A percentile compares a stretch with the other conserved stretches of the same genome.
phyloP scores from a whole-genome alignment of 2,888 invertebrate genomes.

The Drosophila greeni region DNA sequence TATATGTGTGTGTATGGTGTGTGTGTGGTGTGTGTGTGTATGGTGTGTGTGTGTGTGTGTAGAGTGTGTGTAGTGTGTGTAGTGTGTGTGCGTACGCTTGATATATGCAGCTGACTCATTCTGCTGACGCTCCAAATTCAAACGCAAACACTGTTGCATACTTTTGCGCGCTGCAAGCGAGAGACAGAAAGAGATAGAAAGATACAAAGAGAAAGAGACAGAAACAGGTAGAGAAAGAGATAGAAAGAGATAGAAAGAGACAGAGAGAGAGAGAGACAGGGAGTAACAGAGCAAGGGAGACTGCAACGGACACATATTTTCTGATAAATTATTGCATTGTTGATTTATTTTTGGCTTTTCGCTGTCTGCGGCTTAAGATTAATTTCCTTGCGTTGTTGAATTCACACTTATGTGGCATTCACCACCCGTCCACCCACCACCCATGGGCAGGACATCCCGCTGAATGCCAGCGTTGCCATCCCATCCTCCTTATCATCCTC shows the following conservation, averaged over 20 bases:
- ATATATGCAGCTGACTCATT: constrained; percentile 72
- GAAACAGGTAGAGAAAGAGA: background rate
- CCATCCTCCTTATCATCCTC: background rate
- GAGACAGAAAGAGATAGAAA: background rate
- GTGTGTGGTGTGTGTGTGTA: constrained; percentile 13
- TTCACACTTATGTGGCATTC: constrained; percentile 59
- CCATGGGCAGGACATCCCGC: background rate
- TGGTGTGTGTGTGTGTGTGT: constrained; percentile 33
- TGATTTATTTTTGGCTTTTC: constrained; percentile 75
- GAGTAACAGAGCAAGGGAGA: constrained; percentile 12
- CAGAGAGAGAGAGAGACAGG: constrained; percentile 3
- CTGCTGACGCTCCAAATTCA: constrained; percentile 71
- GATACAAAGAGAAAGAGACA: constrained; percentile 1
- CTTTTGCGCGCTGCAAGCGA: constrained; percentile 49
- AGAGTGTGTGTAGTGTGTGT: constrained; percentile 10
- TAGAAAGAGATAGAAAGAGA: background rate
- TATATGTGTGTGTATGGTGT: background rate
- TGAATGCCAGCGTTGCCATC: background rate
- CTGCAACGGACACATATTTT: constrained; percentile 72
- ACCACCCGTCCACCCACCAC: constrained; percentile 1
- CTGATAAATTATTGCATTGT: constrained; percentile 74
- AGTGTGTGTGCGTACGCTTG: constrained; percentile 45
- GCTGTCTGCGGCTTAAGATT: constrained; percentile 76
- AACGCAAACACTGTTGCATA: constrained; percentile 73
- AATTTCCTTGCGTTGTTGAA: constrained; percentile 73